Evolutionary conservation across 2,888 invertebrate genomes (phyloP).

Genomic region (Tenthredo notha): DNA sequence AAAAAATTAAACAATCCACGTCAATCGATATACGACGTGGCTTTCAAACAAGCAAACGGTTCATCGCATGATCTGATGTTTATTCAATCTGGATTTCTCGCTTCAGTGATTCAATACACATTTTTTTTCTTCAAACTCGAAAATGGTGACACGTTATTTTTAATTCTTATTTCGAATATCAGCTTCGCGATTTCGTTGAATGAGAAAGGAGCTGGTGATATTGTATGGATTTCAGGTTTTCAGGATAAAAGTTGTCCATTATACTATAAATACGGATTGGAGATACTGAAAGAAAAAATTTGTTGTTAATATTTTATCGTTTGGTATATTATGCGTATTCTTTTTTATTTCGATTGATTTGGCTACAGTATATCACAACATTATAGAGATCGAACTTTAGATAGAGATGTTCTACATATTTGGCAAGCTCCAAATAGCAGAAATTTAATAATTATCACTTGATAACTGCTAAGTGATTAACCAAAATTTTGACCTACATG

Average conservation of each 20-base stretch:
- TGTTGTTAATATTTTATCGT: background rate
- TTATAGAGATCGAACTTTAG: conserved; percentile 73
- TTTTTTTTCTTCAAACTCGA: too few species aligned
- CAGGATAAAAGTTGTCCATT: background rate
- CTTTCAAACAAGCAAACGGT: too few species aligned
- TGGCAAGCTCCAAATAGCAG: conserved; percentile 57
- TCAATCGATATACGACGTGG: too few species aligned
- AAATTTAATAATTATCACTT: conserved; percentile 12
- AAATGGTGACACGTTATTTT: too few species aligned
- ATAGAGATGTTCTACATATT: conserved; percentile 65
- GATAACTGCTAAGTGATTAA: background rate
- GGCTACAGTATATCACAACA: conserved; percentile 73
- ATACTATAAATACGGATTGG: background rate
- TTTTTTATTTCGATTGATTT: conserved; percentile 61
- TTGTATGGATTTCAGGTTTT: background rate
- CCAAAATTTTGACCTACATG: background rate
- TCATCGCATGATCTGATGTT: too few species aligned
- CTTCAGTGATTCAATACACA: too few species aligned
- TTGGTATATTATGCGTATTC: background rate
- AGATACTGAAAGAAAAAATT: background rate
- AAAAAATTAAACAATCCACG: too few species aligned
- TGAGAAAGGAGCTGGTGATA: background rate
- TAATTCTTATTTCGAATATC: too few species aligned
- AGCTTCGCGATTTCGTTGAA: background rate
- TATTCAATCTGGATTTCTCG: too few species aligned